These are phyloP conservation scores for Bursaphelenchus mucronatus DNA, from an alignment of 1,140 invertebrate genomes.

Conservation along the genomic window DNA sequence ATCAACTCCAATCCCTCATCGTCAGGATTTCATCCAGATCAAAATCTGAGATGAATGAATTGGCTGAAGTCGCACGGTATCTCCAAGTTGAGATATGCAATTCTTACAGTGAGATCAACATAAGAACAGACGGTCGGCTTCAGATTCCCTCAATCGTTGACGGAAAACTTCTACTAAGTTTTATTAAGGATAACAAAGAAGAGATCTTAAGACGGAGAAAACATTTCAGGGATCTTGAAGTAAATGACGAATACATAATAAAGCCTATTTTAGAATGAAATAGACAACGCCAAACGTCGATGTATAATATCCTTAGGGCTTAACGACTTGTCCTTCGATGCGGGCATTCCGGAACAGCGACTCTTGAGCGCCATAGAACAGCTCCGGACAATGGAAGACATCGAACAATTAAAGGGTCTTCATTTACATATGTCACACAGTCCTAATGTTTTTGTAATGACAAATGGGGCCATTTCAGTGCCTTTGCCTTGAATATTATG, in stretches of 20 bases:
- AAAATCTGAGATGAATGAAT: neutral
- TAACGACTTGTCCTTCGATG: constrained; percentile 31
- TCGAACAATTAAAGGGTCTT: constrained; percentile 14
- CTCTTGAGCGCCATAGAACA: constrained; percentile 18
- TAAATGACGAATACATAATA: constrained; percentile 8
- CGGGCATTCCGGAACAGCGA: constrained; percentile 19
- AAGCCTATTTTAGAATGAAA: constrained; percentile 21
- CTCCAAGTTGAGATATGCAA: constrained; percentile 32
- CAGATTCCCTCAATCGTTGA: constrained; percentile 53
- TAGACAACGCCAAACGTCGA: constrained; percentile 14
- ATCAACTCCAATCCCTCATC: constrained; percentile 42
- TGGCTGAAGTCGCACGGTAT: neutral
- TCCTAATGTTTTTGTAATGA: constrained; percentile 36
- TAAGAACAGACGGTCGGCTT: constrained; percentile 33
- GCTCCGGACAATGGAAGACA: constrained; percentile 16
- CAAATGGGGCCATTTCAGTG: constrained; percentile 29
- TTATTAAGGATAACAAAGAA: constrained; percentile 25
- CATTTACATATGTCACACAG: constrained; percentile 34
- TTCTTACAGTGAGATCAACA: constrained; percentile 34
- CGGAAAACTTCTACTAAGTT: constrained; percentile 24
- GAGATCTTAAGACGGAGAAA: constrained; percentile 4
- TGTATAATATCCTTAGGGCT: constrained; percentile 20
- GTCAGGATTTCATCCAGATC: constrained; percentile 27
- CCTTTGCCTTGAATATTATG: constrained; percentile 2
- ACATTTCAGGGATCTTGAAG: neutral